These are phyloP conservation scores for Seira ritae DNA, from an alignment of 2,888 invertebrate species.

Conservation along the genomic window DNA sequence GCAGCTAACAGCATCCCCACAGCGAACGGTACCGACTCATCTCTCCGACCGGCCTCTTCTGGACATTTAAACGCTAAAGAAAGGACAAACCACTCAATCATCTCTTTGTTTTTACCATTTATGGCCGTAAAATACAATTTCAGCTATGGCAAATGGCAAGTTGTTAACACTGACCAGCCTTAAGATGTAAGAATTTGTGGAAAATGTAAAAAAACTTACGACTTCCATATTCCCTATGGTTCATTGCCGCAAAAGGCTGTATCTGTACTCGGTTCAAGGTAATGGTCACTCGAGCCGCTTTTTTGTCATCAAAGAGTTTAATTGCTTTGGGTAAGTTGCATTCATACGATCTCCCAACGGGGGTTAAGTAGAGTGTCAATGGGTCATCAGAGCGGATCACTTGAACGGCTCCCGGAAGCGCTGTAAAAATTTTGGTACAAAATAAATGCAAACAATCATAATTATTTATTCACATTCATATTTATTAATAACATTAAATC, in stretches of 20 bases:
- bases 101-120: too few relatives aligned
- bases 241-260: conserved; percentile 92
- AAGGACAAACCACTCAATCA: too few relatives aligned
- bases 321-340: conserved; percentile 84
- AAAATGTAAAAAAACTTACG: too few relatives aligned
- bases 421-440: too few relatives aligned
- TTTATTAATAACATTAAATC: not conserved
- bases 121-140: too few relatives aligned
- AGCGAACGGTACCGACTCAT: conserved; percentile 90
- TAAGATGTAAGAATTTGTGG: too few relatives aligned
- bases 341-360: conserved; percentile 89
- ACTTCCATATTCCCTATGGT: conserved; percentile 81
- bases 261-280: conserved; percentile 84
- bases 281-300: conserved; percentile 79
- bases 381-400: conserved; percentile 69
- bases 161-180: too few relatives aligned
- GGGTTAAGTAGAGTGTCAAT: conserved; percentile 84
- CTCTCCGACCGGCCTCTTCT: conserved; percentile 78
- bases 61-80: conserved; percentile 81
- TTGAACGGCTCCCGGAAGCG: conserved; percentile 60
- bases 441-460: too few relatives aligned
- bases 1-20: conserved; percentile 90
- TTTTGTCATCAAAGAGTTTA: conserved; percentile 77
- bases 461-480: too few relatives aligned
- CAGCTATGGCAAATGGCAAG: too few relatives aligned